Evolutionary conservation across 2,113 vertebrate species (phyloP), one percentile per base, ranked within the genome.

Genomic region (Tretioscincus oriximinensis): DNA sequence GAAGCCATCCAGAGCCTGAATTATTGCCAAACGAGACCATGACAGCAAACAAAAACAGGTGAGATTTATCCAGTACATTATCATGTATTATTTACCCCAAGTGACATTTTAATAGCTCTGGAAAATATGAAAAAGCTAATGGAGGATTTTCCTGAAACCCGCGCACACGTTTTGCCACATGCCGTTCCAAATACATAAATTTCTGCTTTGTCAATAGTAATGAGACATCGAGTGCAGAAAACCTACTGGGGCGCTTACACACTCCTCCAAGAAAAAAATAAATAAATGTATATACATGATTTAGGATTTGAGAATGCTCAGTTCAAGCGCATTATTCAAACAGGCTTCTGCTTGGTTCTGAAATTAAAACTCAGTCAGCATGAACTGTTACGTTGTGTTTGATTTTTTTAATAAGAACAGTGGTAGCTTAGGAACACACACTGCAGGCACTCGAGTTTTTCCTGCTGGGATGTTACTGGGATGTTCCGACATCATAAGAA

Each of bases 131-230:
- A 73, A 71, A 70, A 81, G 75, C 83, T 91, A 84, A 88, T 85
- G 76, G 76, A 87, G 75, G 84, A 86, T 82, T 87, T 85, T 83
- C 69, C 31, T 73, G 85, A 82, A 71, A 60, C 51, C 84, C 66
- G 28, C 20, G 54, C 76, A 63, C 78, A 90, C 69, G 16, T 83
- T 88, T 91, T 84, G 85, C 89, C 73, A 85, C 90, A 81, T 77
- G 87, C 84, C 26, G 79, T 47, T 84, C 35, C 45, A 58, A 90
- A 89, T 49, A 4, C 78, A 85, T 87, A 89, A 88, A 90, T 91
- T 84, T 75, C 78, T 49, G 77, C 81, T 92, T 88, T 85, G 87
- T 89, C 92, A 84, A 87, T 80, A 86, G 81, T 92, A 92, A 92
- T 89, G 91, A 93, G 87, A 86, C 82, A 80, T 69, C 67, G 83